phyloP scores from a whole-genome alignment of 2,113 vertebrate genomes.

The Cyprinus carpio region DNA sequence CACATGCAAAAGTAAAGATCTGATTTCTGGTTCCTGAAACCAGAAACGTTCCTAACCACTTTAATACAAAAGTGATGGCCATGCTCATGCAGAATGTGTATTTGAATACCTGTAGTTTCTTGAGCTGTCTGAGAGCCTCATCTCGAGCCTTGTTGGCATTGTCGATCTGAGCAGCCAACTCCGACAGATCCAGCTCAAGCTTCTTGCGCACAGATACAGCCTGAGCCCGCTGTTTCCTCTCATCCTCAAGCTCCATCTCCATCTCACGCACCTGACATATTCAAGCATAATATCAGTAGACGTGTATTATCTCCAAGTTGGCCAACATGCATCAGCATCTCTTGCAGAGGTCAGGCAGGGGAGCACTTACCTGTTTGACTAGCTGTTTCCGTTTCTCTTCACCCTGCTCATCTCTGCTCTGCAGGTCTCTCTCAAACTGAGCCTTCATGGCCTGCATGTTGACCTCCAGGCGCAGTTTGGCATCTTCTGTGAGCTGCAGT shows the following conservation, averaged over 20 bases:
- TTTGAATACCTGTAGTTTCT: conserved; percentile 86
- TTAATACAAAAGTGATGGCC: neutral
- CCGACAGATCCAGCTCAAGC: conserved; percentile 88
- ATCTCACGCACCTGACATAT: conserved; percentile 87
- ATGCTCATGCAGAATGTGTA: neutral
- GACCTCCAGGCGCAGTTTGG: conserved; percentile 95
- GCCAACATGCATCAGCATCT: neutral
- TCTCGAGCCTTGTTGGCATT: conserved; percentile 88
- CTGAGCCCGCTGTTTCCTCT: conserved; percentile 84
- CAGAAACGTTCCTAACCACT: neutral
- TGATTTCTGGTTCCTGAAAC: neutral
- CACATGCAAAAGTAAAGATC: neutral
- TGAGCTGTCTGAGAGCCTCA: conserved; percentile 91
- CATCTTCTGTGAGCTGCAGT: conserved; percentile 95
- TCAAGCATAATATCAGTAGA: neutral
- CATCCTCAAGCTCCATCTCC: conserved; percentile 92
- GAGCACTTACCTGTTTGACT: conserved; percentile 82
- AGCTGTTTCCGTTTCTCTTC: conserved; percentile 95
- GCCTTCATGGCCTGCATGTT: conserved; percentile 98
- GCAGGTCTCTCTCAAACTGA: conserved; percentile 94
- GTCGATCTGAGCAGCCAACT: conserved; percentile 87
- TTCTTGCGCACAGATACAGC: conserved; percentile 90
- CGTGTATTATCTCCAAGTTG: neutral
- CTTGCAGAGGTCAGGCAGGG: neutral
- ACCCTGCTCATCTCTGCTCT: conserved; percentile 89